These are phyloP conservation scores for Halictus quadricinctus DNA, from an alignment of 2,888 invertebrate genomes.

Conservation along the genomic window DNA sequence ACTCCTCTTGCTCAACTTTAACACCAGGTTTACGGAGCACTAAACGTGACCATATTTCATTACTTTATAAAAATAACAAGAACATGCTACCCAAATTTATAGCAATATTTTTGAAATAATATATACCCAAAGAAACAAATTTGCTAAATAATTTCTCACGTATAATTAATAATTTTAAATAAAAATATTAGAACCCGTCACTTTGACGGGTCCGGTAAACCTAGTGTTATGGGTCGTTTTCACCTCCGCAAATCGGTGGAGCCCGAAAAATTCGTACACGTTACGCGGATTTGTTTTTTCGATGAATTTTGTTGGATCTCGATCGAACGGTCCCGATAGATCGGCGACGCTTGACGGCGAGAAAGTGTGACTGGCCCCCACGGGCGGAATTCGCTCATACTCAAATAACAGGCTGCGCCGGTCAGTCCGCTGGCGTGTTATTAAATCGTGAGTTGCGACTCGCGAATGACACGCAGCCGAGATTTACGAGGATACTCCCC, in stretches of 20 bases:
- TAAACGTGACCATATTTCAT: no score
- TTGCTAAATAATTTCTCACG: no score
- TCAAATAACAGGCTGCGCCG: constrained; percentile 79
- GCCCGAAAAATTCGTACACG: no score
- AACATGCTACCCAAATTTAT: no score
- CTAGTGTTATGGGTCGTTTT: no score
- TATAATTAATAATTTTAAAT: no score
- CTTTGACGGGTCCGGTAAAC: no score
- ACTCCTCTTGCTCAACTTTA: not conserved
- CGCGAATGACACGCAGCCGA: constrained; percentile 77
- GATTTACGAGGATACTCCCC: constrained; percentile 77
- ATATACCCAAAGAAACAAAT: no score
- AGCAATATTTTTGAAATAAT: no score
- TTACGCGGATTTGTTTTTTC: not conserved
- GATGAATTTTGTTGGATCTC: not conserved
- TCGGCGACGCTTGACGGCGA: constrained; percentile 8
- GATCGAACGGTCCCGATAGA: constrained; percentile 3
- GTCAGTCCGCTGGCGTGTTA: constrained; percentile 76
- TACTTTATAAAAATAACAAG: no score
- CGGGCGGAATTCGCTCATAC: constrained; percentile 72
- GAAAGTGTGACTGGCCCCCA: constrained; percentile 75
- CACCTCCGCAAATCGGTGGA: not conserved
- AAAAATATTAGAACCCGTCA: no score
- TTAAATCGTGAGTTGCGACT: constrained; percentile 80
- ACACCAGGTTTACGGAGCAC: no score